phyloP scores from a whole-genome alignment of 2,888 invertebrate species.

The Latheticus oryzae region DNA sequence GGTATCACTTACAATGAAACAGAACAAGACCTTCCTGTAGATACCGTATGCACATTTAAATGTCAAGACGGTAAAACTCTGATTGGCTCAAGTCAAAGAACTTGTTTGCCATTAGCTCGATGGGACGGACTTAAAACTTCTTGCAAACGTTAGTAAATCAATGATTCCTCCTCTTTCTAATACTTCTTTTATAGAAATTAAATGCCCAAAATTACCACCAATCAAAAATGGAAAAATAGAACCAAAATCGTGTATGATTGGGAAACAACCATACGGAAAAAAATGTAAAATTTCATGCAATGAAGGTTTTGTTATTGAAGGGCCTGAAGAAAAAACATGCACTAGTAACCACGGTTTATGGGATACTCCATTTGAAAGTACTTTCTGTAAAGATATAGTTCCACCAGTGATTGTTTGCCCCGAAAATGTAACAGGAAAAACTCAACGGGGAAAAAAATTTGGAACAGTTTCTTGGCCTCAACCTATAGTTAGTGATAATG shows the following conservation, averaged over 20 bases:
- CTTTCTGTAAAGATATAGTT: slow-evolving; percentile 67
- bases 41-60: slow-evolving; percentile 74
- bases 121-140: slow-evolving; percentile 77
- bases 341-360: slow-evolving; percentile 70
- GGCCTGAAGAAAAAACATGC: slow-evolving; percentile 69
- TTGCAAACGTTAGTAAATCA: slow-evolving; percentile 72
- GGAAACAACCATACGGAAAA: slow-evolving; percentile 70
- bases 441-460: slow-evolving; percentile 67
- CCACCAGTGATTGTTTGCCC: slow-evolving; percentile 73
- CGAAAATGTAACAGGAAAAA: slow-evolving; percentile 64
- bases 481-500: slow-evolving; percentile 69
- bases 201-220: slow-evolving; percentile 63
- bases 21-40: slow-evolving; percentile 67
- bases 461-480: slow-evolving; percentile 68
- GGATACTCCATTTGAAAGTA: slow-evolving; percentile 64
- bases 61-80: slow-evolving; percentile 74
- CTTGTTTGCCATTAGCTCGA: slow-evolving; percentile 74
- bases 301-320: slow-evolving; percentile 71
- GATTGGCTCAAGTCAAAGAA: slow-evolving; percentile 73
- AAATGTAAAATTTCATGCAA: slow-evolving; percentile 71
- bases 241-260: slow-evolving; percentile 68
- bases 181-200: slow-evolving; percentile 54
- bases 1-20: slow-evolving; percentile 57
- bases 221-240: slow-evolving; percentile 68
- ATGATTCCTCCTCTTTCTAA: slow-evolving; percentile 9